Conservation (phyloP, 2,888 invertebrate genomes). For the Slavum lentiscoides region DNA sequence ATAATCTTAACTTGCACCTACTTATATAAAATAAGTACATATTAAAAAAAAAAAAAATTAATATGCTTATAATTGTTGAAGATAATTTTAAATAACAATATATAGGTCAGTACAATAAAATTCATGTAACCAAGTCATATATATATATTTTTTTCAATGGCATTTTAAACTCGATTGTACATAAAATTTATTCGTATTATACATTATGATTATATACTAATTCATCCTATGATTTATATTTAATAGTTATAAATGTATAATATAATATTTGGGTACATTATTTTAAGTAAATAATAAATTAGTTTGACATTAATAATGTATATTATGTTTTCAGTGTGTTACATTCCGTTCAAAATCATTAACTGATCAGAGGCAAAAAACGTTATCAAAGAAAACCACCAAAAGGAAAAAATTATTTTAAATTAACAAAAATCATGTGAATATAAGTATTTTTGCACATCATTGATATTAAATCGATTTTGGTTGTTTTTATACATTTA, state of each 20-base stretch:
- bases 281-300: neutral
- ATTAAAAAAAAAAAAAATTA: too few species aligned
- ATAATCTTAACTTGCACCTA: neutral
- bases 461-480: neutral
- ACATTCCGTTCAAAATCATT: constrained; percentile 39
- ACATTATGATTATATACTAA: neutral
- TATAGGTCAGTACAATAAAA: neutral
- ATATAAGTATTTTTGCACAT: too few species aligned
- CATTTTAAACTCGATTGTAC: too few species aligned
- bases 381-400: constrained; percentile 13
- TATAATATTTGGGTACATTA: too few species aligned
- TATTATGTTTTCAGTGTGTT: constrained; percentile 32
- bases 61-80: too few species aligned
- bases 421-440: neutral
- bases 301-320: neutral
- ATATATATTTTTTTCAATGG: too few species aligned
- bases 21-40: too few species aligned
- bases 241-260: too few species aligned
- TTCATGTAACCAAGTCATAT: neutral
- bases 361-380: constrained; percentile 38
- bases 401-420: constrained; percentile 42
- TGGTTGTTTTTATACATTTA: neutral
- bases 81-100: neutral
- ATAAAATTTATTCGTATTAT: too few species aligned
- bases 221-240: neutral